Base-by-base conservation (phyloP, 1,140 invertebrate genomes). In the Mercenaria mercenaria region DNA sequence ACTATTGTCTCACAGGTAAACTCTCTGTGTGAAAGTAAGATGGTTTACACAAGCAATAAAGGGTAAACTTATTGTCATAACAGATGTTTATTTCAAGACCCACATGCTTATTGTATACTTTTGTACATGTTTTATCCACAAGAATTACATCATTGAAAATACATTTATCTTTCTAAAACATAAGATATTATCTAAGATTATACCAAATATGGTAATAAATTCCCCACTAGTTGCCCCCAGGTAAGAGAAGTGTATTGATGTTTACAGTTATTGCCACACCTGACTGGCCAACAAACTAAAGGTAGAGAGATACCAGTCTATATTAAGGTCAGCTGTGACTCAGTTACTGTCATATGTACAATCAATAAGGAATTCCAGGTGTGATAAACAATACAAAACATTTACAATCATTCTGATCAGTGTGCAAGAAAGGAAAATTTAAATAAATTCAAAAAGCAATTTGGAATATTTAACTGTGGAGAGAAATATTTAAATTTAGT, bases 221-320 rank as follows among this genome's bases (percentile, higher is more conserved):
- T 32, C 82, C 81, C 82, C 82, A 84, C 82, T 50, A 8, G 43
- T 29, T 34, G 82, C 82, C 82, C 41, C 82, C 39, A 29, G 39
- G 82, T 29, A n/a, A 34, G 56, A 32, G 29, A 39, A 41, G 80
- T 82, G 82, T 84, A 84, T 84, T 72, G 64, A 72, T 69, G 82
- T 82, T 64, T 82, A 82, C 80, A 41, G 29, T 79, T 72, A 34
- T 47, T 29, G n/a, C n/a, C 74, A 47, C 74, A 77, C 74, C 74
- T 77, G 74, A 77, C 41, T 56, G 74, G 47, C 50, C 26, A 13
- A 34, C 50, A 50, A 77, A 50, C 43, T 77, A 50, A 32, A 47
- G 41, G 43, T 47, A 47, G 20, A 34, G 43, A 39, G 50, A 61
- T 26, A 39, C 41, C 47, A 61, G 79, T 59, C 56, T 59, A 61